These are phyloP conservation scores for Opisthograptis luteolata DNA, from an alignment of 2,888 invertebrate species.

Conservation along the genomic window DNA sequence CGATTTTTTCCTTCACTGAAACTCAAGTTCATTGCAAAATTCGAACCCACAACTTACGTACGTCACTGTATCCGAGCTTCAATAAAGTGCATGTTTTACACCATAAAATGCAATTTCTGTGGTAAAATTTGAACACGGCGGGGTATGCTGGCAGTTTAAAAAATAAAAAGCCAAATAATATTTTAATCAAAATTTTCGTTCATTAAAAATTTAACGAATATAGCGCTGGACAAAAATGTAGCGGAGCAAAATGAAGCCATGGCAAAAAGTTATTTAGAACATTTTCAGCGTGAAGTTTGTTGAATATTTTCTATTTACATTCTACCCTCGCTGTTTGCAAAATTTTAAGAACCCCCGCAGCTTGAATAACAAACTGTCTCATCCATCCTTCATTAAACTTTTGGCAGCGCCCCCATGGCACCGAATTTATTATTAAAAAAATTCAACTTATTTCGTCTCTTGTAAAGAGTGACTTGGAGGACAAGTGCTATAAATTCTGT, in stretches of 20 bases:
- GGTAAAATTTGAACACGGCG: too few relatives aligned
- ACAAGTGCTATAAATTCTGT: conserved; percentile 41
- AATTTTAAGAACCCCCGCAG: conserved; percentile 25
- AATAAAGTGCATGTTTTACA: too few relatives aligned
- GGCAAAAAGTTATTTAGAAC: conserved; percentile 22
- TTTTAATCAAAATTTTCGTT: not conserved
- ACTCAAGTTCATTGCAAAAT: too few relatives aligned
- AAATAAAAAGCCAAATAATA: not conserved
- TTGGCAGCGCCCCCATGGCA: conserved; percentile 41
- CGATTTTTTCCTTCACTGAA: too few relatives aligned
- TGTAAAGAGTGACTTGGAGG: conserved; percentile 42
- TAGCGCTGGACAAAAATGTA: conserved; percentile 3
- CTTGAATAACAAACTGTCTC: conserved; percentile 38
- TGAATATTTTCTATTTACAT: conserved; percentile 30
- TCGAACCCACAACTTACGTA: too few relatives aligned
- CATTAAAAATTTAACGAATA: conserved; percentile 9
- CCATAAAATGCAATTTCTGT: too few relatives aligned
- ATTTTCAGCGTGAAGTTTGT: conserved; percentile 19
- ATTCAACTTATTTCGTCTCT: conserved; percentile 40
- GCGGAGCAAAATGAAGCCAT: conserved; percentile 5
- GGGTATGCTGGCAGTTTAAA: not conserved
- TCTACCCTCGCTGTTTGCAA: conserved; percentile 24
- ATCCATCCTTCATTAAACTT: conserved; percentile 50
- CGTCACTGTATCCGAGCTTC: too few relatives aligned
- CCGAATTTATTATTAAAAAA: conserved; percentile 51